Percentiles rank a stretch among this genome's conserved stretches.
These are phyloP conservation scores for Scaeva pyrastri DNA, from an alignment of 2,888 invertebrate genomes.

Conservation along the genomic window DNA sequence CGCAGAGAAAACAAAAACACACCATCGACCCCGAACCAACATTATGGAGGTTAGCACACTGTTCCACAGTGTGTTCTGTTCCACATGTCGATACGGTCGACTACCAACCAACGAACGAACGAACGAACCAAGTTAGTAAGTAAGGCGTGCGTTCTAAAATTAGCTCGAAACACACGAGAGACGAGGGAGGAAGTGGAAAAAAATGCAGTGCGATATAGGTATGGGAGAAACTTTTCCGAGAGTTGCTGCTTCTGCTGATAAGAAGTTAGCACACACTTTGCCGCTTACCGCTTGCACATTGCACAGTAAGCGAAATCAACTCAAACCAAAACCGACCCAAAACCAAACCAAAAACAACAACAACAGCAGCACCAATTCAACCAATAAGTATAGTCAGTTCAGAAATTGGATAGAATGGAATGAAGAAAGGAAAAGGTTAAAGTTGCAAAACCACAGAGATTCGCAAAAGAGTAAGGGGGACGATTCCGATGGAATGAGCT, in stretches of 20 bases:
- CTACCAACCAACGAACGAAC: not conserved
- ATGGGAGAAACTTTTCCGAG: slow-evolving; percentile 30
- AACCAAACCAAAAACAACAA: not conserved
- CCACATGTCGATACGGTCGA: slow-evolving; percentile 25
- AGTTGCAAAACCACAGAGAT: slow-evolving; percentile 61
- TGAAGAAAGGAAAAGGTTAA: slow-evolving; percentile 59
- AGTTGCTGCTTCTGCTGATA: slow-evolving; percentile 21
- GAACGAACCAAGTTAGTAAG: not conserved
- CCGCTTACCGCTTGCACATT: not conserved
- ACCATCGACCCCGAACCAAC: slow-evolving; percentile 37
- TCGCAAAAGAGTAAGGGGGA: not conserved
- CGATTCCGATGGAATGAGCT: no score
- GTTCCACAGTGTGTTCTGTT: slow-evolving; percentile 32
- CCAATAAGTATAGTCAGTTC: not conserved
- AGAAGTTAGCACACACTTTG: slow-evolving; percentile 22
- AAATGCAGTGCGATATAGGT: not conserved
- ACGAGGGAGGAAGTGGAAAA: no score
- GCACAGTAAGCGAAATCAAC: no score
- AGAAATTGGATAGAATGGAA: slow-evolving; percentile 8
- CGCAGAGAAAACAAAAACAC: slow-evolving; percentile 11
- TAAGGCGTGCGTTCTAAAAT: slow-evolving; percentile 54
- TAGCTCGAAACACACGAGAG: slow-evolving; percentile 24
- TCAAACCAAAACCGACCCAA: no score
- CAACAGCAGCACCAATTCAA: not conserved
- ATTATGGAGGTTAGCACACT: slow-evolving; percentile 40